Base-by-base conservation (phyloP, 2,888 invertebrate genomes). In the Strigamia transsilvanica region DNA sequence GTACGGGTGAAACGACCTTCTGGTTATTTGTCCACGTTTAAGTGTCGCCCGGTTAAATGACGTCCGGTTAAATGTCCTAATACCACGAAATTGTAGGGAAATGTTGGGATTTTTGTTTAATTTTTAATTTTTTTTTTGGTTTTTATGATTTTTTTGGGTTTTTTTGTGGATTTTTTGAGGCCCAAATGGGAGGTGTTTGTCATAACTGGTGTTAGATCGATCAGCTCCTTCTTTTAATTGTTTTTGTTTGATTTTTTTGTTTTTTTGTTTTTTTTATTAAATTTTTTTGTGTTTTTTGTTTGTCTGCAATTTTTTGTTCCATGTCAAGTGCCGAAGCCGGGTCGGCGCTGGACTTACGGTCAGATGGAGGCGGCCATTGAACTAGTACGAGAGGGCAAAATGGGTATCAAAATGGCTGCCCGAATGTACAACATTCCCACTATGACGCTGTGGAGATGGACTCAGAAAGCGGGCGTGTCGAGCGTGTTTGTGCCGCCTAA, bases 391-490 rank as follows among this genome's bases (percentile, higher is more conserved):
- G 66, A 73, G 38, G 82, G 82, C 51, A 81, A 81, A 21, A 32
- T 79, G 41, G 82, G 82, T 34, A 87, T 88, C 85, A 87, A 87
- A 84, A 86, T 86, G 21, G 87, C 87, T 7, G 87, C 87, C 4
- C 86, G 87, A 84, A 85, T 85, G 79, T 87, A 86, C 84, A 85
- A 85, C 85, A 87, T 88, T 83, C 88, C 87, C 21, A 86, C 87
- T 81, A 87, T 87, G 87, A 87, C 87, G 41, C 85, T 88, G 82
- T 87, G 87, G 87, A 85, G 87, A 73, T 86, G 87, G 80, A 87
- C 87, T 32, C 85, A 82, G 56, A 83, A 83, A 56, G 83, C 23
- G 46, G 83, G 83, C n/a, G 82, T 83, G 15, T 81, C 82, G 42
- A 81, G 81, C 38, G 79, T 83, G n/a, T 83, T 79, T 82, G 81